Conservation (phyloP, 2,797 vertebrate genomes). For the Alectoris magna region DNA sequence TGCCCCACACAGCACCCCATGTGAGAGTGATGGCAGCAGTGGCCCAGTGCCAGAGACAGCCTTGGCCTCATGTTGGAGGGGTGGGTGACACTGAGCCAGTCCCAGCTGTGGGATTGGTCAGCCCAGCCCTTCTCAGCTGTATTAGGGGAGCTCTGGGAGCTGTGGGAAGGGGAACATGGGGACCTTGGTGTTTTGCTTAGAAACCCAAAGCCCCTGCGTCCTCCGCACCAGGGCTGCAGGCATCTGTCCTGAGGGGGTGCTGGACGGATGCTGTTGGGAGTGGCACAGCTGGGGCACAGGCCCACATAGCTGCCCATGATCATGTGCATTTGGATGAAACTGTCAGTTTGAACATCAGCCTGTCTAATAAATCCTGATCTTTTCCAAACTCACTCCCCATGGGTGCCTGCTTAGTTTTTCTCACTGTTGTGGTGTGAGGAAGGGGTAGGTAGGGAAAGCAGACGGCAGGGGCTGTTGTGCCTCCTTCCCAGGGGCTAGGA, state of each 20-base stretch:
- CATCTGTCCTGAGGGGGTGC: neutral
- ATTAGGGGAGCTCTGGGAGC: neutral
- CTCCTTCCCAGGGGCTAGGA: neutral
- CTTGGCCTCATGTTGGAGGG: neutral
- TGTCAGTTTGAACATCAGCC: conserved; percentile 63
- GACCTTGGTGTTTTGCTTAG: neutral
- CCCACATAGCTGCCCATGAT: neutral
- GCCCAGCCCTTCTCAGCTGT: neutral
- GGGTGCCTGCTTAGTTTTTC: neutral
- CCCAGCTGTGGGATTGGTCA: neutral
- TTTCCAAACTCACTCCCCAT: conserved; percentile 62
- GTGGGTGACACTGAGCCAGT: neutral
- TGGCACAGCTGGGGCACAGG: conserved; percentile 21
- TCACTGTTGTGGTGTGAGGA: rapidly evolving
- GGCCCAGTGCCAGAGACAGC: neutral
- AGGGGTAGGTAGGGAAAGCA: neutral
- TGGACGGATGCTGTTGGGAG: neutral
- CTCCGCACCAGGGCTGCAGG: neutral
- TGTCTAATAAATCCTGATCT: conserved; percentile 70
- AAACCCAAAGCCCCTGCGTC: neutral
- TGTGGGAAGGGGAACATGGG: neutral
- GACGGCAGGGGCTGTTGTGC: neutral
- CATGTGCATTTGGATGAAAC: conserved; percentile 58
- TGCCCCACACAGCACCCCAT: neutral
- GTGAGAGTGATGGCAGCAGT: neutral